A percentile compares a stretch with the other conserved stretches of the same genome.
Evolutionary conservation across 1,140 invertebrate species (phyloP).

Genomic region (Batillaria attramentaria): DNA sequence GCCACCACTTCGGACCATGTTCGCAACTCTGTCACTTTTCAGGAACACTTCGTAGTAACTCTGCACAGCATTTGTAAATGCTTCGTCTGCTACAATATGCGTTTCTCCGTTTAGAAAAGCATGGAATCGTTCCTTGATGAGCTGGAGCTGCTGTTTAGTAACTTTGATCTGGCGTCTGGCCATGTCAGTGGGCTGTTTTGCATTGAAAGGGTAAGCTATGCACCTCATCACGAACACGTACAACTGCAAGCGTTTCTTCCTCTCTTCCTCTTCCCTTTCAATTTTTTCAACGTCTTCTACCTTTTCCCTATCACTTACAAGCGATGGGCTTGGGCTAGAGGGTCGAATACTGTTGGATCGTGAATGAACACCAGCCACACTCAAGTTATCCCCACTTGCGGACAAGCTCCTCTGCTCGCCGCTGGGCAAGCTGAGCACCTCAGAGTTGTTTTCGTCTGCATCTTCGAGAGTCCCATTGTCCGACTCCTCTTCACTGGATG

Average conservation of each 20-base stretch:
- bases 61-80: conserved; percentile 98
- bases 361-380: conserved; percentile 69
- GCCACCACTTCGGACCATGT: conserved; percentile 97
- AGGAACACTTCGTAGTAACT: conserved; percentile 98
- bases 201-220: conserved; percentile 99
- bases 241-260: conserved; percentile 82
- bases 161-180: conserved; percentile 83
- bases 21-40: conserved; percentile 93
- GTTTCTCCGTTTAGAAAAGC: conserved; percentile 87
- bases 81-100: conserved; percentile 96
- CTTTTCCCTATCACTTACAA: conserved; percentile 81
- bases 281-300: conserved; percentile 67
- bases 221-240: conserved; percentile 99
- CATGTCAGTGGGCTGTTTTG: conserved; percentile 99
- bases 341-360: conserved; percentile 79
- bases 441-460: conserved; percentile 69
- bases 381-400: conserved; percentile 72
- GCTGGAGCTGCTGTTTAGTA: conserved; percentile 95
- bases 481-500: conserved; percentile 73
- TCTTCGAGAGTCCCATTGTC: conserved; percentile 70
- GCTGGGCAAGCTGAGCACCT: conserved; percentile 69
- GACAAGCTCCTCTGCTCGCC: conserved; percentile 70
- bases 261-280: conserved; percentile 70
- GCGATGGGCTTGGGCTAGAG: conserved; percentile 86
- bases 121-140: conserved; percentile 95